Base-by-base conservation (phyloP, 2,113 vertebrate genomes). In the Cranoglanis bouderius region DNA sequence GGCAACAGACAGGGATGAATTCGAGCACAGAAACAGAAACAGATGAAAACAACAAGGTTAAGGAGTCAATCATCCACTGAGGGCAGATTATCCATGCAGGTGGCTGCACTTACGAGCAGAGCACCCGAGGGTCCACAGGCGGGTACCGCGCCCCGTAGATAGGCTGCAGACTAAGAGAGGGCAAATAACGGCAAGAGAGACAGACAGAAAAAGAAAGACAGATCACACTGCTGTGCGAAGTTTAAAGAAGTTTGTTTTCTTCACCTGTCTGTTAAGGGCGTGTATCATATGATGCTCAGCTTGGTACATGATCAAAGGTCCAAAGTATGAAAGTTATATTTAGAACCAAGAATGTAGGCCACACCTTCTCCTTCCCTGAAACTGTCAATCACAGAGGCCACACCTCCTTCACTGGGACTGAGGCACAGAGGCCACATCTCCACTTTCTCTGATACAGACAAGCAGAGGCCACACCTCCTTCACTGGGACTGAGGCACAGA, bases 141-240 rank as follows among this genome's bases (percentile, higher is more conserved):
- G 98, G 98, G 87, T 99, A 98, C 92, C 98, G 98, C 10, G 98
- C 98, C 94, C 98, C 98, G 87, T 99, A 99, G 67, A 99, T 98
- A 2, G 98, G 98, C 46, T 98, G 98, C 88, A 99, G 97, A 82
- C 98, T 99, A 93, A 88, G 65, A 90, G 83, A 89, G 78, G 90
- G 35, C 85, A 87, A 85, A 89, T 55, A 59, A 87, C 78, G 86
- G 81, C 80, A 87, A 84, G 38, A 53, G 7, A 81, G 32, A 65
- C 32, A 82, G 35, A 75, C 9, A 85, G n/a, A 53, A 57, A 61
- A 24, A 83, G 10, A 83, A 12, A 83, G 21, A 83, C 55, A 83
- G 55, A 38, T 82, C 53, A 57, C 53, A 57, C 80, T 61, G 57
- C 55, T 26, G 81, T 83, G 55, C 29, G 24, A 61, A 61, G 10